phyloP scores from a whole-genome alignment of 1,140 invertebrate species.

The Oscheius sp. region DNA sequence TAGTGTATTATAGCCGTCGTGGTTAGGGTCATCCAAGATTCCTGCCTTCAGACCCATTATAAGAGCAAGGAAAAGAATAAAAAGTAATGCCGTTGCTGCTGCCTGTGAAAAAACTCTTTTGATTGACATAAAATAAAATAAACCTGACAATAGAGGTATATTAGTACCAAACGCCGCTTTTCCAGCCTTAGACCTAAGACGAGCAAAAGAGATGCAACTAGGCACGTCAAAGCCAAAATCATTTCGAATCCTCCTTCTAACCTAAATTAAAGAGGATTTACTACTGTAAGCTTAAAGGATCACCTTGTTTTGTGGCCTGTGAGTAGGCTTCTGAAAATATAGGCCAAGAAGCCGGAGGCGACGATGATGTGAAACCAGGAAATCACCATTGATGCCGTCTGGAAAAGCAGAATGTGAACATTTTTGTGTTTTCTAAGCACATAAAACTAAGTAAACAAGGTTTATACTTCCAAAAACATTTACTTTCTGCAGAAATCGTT shows the following conservation, averaged over 20 bases:
- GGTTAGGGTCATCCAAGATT: conserved; percentile 24
- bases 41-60: conserved; percentile 31
- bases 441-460: too few relatives aligned
- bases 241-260: conserved; percentile 1
- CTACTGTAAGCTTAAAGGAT: background rate
- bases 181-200: conserved; percentile 22
- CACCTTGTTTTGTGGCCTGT: background rate
- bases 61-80: conserved; percentile 27
- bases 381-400: background rate
- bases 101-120: conserved; percentile 12
- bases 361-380: background rate
- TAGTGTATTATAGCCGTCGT: conserved; percentile 26
- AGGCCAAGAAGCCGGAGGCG: background rate
- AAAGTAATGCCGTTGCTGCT: conserved; percentile 18
- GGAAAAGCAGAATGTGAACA: too few relatives aligned
- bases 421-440: too few relatives aligned
- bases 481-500: too few relatives aligned
- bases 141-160: conserved; percentile 33
- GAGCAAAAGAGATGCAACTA: background rate
- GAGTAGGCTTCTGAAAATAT: background rate
- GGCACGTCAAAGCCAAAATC: background rate
- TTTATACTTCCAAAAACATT: too few relatives aligned
- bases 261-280: background rate
- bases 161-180: conserved; percentile 16
- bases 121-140: background rate